Base-by-base conservation (phyloP, 2,888 invertebrate species). In the Agrochola lota region DNA sequence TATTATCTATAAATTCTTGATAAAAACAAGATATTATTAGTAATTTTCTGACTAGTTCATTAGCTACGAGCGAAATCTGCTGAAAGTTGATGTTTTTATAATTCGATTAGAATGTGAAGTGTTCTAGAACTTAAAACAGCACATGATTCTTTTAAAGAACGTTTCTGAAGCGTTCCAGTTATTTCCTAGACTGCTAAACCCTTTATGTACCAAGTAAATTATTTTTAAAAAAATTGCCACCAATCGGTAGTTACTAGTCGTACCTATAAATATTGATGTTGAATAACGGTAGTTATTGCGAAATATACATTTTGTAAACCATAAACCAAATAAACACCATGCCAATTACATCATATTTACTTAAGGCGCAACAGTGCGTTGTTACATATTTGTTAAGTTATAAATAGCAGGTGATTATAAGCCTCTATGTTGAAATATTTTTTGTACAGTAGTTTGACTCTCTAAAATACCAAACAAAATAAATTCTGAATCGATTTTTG, bases 291-390 rank as follows among this genome's bases (percentile, higher is more conserved):
- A 63, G n/a, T 52, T 55, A 62, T 77, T 77, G 23, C 43, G 9
- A 43, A 71, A 62, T 62, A 12, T 43, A 68, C 30, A 57, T 52
- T 67, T 64, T 60, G 35, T 60, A 60, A 62, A 73, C 69, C 12
- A 46, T 15, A 69, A 79, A 79, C 71, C 11, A 9, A 30, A 30
- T 30, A 30, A 2, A 43, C 9, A 67, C 67, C 60, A 85, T 72
- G 66, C 81, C 74, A 77, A 74, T 74, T 40, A 73, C 59, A 71
- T 64, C 59, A 77, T 77, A 85, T 77, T 83, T 73, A 80, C 55
- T 43, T 73, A 79, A 70, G 30, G 63, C 70, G 64, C n/a, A 77
- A 75, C 70, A n/a, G 55, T 66, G 60, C 55, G 71, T 71, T 74
- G 71, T 77, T 70, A 74, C 69, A 62, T 76, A 81, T 74, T 81